phyloP scores from a whole-genome alignment of 2,113 vertebrate genomes.

The Carassius auratus region DNA sequence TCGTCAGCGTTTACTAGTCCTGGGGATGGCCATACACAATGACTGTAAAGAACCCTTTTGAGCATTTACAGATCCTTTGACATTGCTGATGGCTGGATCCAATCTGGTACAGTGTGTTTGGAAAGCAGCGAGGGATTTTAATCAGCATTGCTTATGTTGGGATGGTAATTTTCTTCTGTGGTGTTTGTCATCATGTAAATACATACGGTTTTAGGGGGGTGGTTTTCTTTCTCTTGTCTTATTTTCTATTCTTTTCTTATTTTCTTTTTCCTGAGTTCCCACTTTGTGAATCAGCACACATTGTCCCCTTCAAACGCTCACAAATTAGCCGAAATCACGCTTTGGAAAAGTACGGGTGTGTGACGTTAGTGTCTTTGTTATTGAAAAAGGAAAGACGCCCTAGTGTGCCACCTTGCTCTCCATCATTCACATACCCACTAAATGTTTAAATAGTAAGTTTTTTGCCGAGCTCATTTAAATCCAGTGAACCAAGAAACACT shows the following conservation, averaged over 20 bases:
- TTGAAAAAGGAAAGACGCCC: slow-evolving; percentile 84
- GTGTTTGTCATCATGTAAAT: slow-evolving; percentile 96
- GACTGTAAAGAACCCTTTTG: slow-evolving; percentile 86
- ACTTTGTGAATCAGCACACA: slow-evolving; percentile 91
- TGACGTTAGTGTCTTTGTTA: slow-evolving; percentile 82
- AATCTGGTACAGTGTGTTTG: slow-evolving; percentile 91
- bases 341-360: slow-evolving; percentile 49
- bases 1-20: slow-evolving; percentile 92
- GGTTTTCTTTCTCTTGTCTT: slow-evolving; percentile 65
- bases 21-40: slow-evolving; percentile 86
- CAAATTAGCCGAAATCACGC: slow-evolving; percentile 75
- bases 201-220: slow-evolving; percentile 80
- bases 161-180: slow-evolving; percentile 81
- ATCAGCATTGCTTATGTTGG: slow-evolving; percentile 86
- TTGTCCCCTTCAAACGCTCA: slow-evolving; percentile 84
- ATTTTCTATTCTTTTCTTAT: slow-evolving; percentile 55
- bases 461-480: slow-evolving; percentile 45
- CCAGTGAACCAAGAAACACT: slow-evolving; percentile 25
- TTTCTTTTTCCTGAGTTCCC: slow-evolving; percentile 73
- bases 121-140: slow-evolving; percentile 85
- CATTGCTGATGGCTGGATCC: slow-evolving; percentile 90
- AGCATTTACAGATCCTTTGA: slow-evolving; percentile 90
- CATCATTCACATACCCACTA: slow-evolving; percentile 79
- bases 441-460: slow-evolving; percentile 71
- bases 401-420: slow-evolving; percentile 79